phyloP scores from a whole-genome alignment of 1,140 invertebrate species.

The Ips typographus region DNA sequence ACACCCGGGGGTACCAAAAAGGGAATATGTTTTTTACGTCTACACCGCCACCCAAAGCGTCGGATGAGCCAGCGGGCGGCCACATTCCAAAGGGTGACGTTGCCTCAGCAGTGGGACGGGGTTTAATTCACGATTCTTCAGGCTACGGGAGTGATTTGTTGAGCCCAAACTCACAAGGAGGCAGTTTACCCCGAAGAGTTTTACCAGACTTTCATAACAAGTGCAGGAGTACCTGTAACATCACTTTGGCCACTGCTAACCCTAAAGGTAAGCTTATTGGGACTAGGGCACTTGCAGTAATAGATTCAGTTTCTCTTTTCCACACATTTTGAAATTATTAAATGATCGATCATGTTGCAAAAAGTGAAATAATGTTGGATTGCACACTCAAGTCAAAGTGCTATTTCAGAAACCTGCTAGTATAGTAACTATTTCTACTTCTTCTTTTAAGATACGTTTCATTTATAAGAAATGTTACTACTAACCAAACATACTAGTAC shows the following conservation, averaged over 20 bases:
- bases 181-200: constrained; percentile 45
- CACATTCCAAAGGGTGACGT: constrained; percentile 33
- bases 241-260: constrained; percentile 58
- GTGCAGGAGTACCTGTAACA: constrained; percentile 70
- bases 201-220: constrained; percentile 51
- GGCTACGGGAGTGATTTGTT: constrained; percentile 57
- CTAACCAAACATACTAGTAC: too few species aligned
- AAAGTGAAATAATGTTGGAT: too few species aligned
- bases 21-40: constrained; percentile 61
- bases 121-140: constrained; percentile 51
- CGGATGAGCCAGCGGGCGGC: constrained; percentile 23
- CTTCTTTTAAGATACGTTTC: too few species aligned
- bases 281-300: too few species aligned
- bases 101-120: constrained; percentile 19
- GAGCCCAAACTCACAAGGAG: constrained; percentile 50
- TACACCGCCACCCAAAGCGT: constrained; percentile 50
- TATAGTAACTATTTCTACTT: too few species aligned
- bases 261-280: not conserved
- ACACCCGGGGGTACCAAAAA: constrained; percentile 53
- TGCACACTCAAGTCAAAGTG: too few species aligned
- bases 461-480: too few species aligned
- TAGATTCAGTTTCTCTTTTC: too few species aligned
- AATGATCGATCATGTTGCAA: too few species aligned
- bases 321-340: too few species aligned
- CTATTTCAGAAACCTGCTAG: too few species aligned